Percentiles rank a stretch among this genome's conserved stretches.
Conservation (phyloP, 2,888 invertebrate species). For the Nebria salina region DNA sequence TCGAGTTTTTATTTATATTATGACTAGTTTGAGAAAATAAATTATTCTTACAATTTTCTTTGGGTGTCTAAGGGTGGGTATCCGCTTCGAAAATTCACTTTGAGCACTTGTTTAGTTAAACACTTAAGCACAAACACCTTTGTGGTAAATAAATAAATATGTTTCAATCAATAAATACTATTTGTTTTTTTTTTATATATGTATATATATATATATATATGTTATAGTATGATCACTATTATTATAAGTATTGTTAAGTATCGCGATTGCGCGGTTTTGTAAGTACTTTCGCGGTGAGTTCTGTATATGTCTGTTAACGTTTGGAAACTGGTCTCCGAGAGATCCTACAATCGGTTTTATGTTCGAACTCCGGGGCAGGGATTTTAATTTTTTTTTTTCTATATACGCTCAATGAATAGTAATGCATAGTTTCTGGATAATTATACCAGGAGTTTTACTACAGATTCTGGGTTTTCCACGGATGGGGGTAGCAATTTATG, state of each 20-base stretch:
- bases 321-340: background rate
- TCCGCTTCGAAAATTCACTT: no score
- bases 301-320: background rate
- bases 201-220: background rate
- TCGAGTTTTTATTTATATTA: no score
- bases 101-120: no score
- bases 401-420: background rate
- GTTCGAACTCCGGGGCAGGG: background rate
- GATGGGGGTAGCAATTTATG: no score
- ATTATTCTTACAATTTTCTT: no score
- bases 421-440: background rate
- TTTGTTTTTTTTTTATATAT: background rate
- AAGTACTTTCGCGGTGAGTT: background rate
- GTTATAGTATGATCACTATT: background rate
- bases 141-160: background rate
- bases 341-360: background rate
- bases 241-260: background rate
- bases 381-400: background rate
- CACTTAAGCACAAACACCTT: background rate
- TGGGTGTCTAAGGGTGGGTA: no score
- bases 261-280: conserved; percentile 1
- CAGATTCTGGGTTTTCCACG: no score
- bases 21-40: no score
- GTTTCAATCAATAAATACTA: background rate
- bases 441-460: no score